A percentile compares a stretch with the other conserved stretches of the same genome.
Evolutionary conservation across 2,888 invertebrate species (phyloP).

Genomic region (Dryobotodes eremita): DNA sequence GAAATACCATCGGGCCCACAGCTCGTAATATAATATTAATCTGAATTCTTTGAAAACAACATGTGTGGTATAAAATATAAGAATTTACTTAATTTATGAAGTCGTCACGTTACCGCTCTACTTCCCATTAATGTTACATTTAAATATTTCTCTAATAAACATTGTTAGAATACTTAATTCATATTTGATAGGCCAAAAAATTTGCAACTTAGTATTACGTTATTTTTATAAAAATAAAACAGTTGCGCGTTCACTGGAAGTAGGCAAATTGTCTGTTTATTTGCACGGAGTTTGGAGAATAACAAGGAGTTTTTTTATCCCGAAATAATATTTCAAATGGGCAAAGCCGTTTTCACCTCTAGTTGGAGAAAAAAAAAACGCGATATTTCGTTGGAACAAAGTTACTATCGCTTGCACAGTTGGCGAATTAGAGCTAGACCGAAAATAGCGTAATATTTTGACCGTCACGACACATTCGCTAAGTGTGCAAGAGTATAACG

Average conservation of each 20-base stretch:
- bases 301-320: not conserved
- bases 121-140: constrained; percentile 61
- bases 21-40: too few species aligned
- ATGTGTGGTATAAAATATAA: constrained; percentile 12
- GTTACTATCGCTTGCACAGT: not conserved
- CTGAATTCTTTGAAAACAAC: too few species aligned
- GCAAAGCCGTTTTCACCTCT: not conserved
- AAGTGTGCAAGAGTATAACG: not conserved
- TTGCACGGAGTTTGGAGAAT: not conserved
- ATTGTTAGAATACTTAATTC: constrained; percentile 55
- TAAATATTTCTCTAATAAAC: constrained; percentile 61
- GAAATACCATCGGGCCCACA: too few species aligned
- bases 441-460: not conserved
- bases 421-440: not conserved
- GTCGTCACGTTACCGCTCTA: constrained; percentile 54
- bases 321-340: not conserved
- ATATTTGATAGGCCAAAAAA: constrained; percentile 45
- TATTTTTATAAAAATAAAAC: constrained; percentile 1
- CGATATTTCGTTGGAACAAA: not conserved
- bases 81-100: constrained; percentile 49
- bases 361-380: not conserved
- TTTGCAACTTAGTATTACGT: constrained; percentile 39
- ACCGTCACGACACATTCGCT: not conserved
- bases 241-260: not conserved
- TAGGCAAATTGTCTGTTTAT: not conserved